Evolutionary conservation across 2,113 vertebrate genomes (phyloP).

Genomic region (Uria aalge): DNA sequence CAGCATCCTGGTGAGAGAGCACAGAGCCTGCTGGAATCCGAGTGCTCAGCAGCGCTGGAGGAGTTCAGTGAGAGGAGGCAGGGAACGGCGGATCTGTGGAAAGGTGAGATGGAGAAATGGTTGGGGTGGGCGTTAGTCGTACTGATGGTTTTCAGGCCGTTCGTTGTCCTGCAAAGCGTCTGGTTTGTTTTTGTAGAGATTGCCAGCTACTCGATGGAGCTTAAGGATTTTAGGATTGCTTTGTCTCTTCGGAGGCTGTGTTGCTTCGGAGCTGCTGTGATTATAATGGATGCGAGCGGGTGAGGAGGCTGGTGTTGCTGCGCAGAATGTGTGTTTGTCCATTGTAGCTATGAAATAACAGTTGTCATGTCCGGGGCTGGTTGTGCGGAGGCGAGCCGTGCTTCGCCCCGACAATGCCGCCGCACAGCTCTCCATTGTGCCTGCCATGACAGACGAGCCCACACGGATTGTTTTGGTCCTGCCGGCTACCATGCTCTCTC

Average conservation of each 20-base stretch:
- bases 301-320: not conserved
- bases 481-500: not conserved
- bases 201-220: not conserved
- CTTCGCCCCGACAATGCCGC: not conserved
- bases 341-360: not conserved
- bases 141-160: not conserved
- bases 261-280: not conserved
- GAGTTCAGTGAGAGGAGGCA: not conserved
- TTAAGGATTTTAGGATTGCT: not conserved
- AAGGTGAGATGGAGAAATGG: slow-evolving; percentile 34
- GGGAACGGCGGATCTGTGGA: not conserved
- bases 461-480: slow-evolving; percentile 8
- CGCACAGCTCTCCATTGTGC: slow-evolving; percentile 14
- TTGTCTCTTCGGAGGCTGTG: not conserved
- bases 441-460: slow-evolving; percentile 35
- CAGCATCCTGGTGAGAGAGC: slow-evolving; percentile 9
- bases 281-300: not conserved
- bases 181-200: not conserved
- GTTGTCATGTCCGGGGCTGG: not conserved
- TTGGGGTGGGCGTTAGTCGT: not conserved
- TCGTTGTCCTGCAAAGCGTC: not conserved
- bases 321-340: not conserved
- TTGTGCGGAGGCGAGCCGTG: not conserved
- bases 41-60: not conserved
- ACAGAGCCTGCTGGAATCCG: not conserved